Percentiles rank a stretch among this genome's conserved stretches.
These are phyloP conservation scores for Telmatherina bonti DNA, from an alignment of 2,797 vertebrate genomes.

Conservation along the genomic window DNA sequence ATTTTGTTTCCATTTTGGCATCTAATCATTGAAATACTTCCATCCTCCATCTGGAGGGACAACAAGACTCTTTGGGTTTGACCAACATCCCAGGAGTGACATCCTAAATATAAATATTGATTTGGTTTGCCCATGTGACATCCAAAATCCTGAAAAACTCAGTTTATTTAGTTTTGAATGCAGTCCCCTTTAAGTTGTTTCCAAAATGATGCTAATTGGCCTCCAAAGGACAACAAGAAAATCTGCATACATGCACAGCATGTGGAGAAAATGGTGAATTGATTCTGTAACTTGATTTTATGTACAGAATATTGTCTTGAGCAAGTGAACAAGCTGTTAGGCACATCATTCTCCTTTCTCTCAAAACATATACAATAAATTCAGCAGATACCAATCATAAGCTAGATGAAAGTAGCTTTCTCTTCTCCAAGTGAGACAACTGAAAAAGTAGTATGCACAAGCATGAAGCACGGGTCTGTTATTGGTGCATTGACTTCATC, in stretches of 20 bases:
- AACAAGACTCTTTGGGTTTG: conserved; percentile 19
- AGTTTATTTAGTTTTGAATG: conserved; percentile 18
- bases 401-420: conserved; percentile 19
- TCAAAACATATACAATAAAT: conserved; percentile 19
- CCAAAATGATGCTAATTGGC: conserved; percentile 12
- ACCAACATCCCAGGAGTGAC: no score
- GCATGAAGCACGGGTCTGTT: background rate
- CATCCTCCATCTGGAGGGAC: conserved; percentile 15
- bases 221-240: conserved; percentile 10
- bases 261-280: conserved; percentile 7
- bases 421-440: conserved; percentile 3
- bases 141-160: conserved; percentile 17
- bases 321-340: conserved; percentile 30
- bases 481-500: background rate
- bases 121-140: conserved; percentile 12
- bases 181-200: conserved; percentile 36
- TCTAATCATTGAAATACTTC: conserved; percentile 24
- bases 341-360: background rate
- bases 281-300: conserved; percentile 22
- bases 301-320: conserved; percentile 19
- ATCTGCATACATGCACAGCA: background rate
- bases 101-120: no score
- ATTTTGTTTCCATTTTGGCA: conserved; percentile 29
- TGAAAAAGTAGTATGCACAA: conserved; percentile 14
- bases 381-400: conserved; percentile 15